Conservation (phyloP, 2,888 invertebrate genomes). For the Cephalotes varians region DNA sequence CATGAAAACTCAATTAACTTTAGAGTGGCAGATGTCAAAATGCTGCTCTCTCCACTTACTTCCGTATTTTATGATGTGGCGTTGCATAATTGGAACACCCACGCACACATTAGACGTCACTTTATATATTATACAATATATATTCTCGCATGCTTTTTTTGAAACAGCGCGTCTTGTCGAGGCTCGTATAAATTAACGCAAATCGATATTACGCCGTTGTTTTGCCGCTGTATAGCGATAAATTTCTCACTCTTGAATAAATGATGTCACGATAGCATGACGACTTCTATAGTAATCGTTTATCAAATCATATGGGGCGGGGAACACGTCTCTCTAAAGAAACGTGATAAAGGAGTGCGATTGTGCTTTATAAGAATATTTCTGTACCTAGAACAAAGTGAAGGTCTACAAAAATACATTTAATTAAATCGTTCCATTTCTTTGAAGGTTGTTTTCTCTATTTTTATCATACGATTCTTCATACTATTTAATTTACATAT, state of each 20-base stretch:
- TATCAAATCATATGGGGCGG: background rate
- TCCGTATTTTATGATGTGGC: constrained; percentile 47
- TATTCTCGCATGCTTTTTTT: background rate
- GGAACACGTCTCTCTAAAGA: constrained; percentile 2
- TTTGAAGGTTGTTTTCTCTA: background rate
- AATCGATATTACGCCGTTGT: background rate
- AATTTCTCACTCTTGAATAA: constrained; percentile 3
- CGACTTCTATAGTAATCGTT: constrained; percentile 25
- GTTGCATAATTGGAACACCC: background rate
- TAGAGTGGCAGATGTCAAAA: constrained; percentile 78
- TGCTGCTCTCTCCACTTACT: constrained; percentile 53
- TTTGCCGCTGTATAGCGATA: background rate
- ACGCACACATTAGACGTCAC: background rate
- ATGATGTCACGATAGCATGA: background rate
- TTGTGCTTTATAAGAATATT: background rate
- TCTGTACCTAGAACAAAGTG: background rate
- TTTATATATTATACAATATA: background rate
- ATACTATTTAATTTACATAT: background rate
- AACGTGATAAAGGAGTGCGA: background rate
- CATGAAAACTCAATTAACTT: constrained; percentile 79
- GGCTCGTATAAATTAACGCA: background rate
- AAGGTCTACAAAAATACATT: background rate
- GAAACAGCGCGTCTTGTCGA: background rate
- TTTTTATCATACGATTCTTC: background rate
- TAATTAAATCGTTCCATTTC: background rate